Conservation (phyloP, 2,888 invertebrate species). For the Epinotia bilunana region DNA sequence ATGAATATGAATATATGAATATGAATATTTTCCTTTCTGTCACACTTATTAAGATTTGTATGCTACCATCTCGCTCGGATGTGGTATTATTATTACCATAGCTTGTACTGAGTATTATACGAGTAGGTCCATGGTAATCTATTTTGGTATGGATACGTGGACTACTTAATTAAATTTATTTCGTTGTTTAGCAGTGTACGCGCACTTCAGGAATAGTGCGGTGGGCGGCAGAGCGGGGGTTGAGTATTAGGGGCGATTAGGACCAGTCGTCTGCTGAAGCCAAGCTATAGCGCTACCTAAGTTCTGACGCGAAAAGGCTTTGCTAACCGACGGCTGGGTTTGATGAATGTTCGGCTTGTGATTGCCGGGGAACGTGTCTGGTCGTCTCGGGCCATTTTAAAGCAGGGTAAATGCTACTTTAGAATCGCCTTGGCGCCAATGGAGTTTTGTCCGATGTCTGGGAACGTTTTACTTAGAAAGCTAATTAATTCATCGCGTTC, state of each 20-base stretch:
- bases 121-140: too few species aligned
- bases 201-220: constrained; percentile 5
- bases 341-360: constrained; percentile 33
- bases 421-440: too few species aligned
- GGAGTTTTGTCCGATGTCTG: neutral
- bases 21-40: too few species aligned
- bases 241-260: constrained; percentile 52
- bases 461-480: too few species aligned
- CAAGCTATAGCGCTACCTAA: constrained; percentile 42
- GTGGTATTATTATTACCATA: too few species aligned
- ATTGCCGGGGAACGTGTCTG: constrained; percentile 14
- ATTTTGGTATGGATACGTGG: too few species aligned
- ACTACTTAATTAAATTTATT: neutral
- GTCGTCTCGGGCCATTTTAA: neutral
- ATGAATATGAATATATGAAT: too few species aligned
- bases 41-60: too few species aligned
- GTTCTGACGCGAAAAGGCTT: constrained; percentile 30
- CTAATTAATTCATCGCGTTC: too few species aligned
- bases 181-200: constrained; percentile 25
- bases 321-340: constrained; percentile 28
- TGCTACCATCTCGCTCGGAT: too few species aligned
- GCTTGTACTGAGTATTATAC: too few species aligned
- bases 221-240: constrained; percentile 17
- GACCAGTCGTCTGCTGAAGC: constrained; percentile 47
- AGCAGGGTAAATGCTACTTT: neutral